A percentile compares a stretch with the other conserved stretches of the same genome.
These are phyloP conservation scores for Drosophila mauritiana DNA, from an alignment of 1,140 invertebrate species.

Conservation along the genomic window DNA sequence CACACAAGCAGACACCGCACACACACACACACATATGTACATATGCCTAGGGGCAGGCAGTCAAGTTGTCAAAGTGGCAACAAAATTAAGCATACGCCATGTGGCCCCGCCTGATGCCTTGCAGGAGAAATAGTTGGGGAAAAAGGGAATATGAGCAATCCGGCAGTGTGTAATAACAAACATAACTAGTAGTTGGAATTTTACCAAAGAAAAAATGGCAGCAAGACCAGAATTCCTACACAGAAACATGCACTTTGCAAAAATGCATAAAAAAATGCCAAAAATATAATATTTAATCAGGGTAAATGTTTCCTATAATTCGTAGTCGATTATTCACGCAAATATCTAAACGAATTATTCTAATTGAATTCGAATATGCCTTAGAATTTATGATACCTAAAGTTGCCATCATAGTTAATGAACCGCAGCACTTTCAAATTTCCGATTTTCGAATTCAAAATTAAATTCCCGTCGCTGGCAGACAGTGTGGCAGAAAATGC, in stretches of 20 bases:
- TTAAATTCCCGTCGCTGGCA: constrained; percentile 6
- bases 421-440: background rate
- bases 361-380: background rate
- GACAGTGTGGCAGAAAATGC: constrained; percentile 1
- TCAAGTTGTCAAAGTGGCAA: constrained; percentile 48
- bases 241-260: background rate
- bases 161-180: constrained; percentile 15
- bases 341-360: background rate
- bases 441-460: constrained; percentile 1
- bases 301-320: too few relatives aligned
- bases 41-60: constrained; percentile 16
- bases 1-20: background rate
- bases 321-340: too few relatives aligned
- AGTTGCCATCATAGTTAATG: background rate
- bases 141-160: constrained; percentile 19
- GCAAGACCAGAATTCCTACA: background rate
- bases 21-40: background rate
- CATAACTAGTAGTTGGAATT: constrained; percentile 16
- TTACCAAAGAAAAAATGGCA: background rate
- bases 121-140: constrained; percentile 2
- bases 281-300: too few relatives aligned
- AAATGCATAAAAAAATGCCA: background rate
- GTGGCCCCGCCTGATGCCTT: constrained; percentile 19
- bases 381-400: background rate
- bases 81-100: constrained; percentile 46